phyloP scores from a whole-genome alignment of 1,140 invertebrate genomes.

The Phymastichus coffea region DNA sequence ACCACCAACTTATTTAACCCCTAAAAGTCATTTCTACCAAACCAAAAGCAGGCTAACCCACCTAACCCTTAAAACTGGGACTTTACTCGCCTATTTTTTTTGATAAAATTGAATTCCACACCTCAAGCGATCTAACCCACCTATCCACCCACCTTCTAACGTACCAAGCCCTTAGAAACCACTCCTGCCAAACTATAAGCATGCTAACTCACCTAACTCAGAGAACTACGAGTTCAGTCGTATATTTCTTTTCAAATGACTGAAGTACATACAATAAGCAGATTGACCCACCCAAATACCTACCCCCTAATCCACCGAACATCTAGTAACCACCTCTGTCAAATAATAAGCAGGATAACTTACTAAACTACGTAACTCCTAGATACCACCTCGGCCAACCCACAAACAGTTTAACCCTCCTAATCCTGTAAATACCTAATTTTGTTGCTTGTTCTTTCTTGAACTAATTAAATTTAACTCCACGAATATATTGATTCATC shows the following conservation, averaged over 20 bases:
- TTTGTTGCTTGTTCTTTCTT: background rate
- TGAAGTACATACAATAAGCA: background rate
- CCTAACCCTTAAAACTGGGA: no score
- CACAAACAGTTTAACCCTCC: background rate
- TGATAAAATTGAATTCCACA: background rate
- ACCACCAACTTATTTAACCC: background rate
- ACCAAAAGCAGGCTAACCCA: no score
- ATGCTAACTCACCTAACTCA: background rate
- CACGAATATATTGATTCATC: no score
- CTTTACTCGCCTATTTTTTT: no score
- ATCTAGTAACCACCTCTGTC: background rate
- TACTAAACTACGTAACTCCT: no score
- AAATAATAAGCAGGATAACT: background rate
- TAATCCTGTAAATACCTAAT: background rate
- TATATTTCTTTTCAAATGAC: background rate
- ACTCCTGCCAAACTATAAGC: background rate
- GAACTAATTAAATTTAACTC: no score
- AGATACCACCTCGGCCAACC: no score
- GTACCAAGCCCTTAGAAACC: background rate
- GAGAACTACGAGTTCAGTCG: background rate
- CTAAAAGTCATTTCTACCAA: background rate
- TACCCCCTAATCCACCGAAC: background rate
- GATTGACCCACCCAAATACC: background rate
- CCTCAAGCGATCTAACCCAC: background rate
- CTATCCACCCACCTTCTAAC: background rate